A percentile compares a stretch with the other conserved stretches of the same genome.
These are phyloP conservation scores for Dendropsophus ebraccatus DNA, from an alignment of 2,113 vertebrate genomes.

Conservation along the genomic window DNA sequence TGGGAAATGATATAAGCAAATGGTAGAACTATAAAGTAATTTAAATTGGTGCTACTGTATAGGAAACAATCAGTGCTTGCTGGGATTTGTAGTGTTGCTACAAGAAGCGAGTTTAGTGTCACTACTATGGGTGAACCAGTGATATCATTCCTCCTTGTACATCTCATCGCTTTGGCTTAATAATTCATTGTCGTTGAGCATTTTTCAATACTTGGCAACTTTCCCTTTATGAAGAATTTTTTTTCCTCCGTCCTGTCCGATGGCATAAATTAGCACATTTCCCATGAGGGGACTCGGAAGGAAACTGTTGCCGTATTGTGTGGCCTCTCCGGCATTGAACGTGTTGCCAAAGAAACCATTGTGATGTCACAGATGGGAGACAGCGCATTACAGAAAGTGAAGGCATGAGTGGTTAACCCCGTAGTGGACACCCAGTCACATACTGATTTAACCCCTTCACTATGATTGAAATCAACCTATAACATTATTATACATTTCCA, in stretches of 20 bases:
- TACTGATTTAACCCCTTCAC: not conserved
- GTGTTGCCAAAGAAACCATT: conserved; percentile 61
- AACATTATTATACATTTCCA: not conserved
- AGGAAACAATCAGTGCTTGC: not conserved
- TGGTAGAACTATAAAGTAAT: not conserved
- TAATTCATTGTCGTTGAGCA: not conserved
- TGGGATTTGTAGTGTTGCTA: not conserved
- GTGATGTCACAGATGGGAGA: conserved; percentile 39
- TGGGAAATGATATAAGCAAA: not conserved
- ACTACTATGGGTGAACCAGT: not conserved
- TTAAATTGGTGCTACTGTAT: too few relatives aligned
- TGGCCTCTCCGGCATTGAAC: conserved; percentile 29
- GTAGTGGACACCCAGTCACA: not conserved
- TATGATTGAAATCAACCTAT: not conserved
- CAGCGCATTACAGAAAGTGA: conserved; percentile 10
- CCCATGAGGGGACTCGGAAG: conserved; percentile 38
- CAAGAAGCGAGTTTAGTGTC: not conserved
- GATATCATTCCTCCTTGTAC: not conserved
- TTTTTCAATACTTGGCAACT: not conserved
- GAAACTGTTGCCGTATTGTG: conserved; percentile 52
- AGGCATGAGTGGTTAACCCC: conserved; percentile 43
- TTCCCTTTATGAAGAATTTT: not conserved
- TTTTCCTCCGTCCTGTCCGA: not conserved
- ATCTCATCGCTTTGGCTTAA: not conserved
- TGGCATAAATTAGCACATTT: conserved; percentile 48